Percentiles rank a stretch among this genome's conserved stretches.
phyloP scores from a whole-genome alignment of 2,888 invertebrate genomes.

The Neoaliturus tenellus region DNA sequence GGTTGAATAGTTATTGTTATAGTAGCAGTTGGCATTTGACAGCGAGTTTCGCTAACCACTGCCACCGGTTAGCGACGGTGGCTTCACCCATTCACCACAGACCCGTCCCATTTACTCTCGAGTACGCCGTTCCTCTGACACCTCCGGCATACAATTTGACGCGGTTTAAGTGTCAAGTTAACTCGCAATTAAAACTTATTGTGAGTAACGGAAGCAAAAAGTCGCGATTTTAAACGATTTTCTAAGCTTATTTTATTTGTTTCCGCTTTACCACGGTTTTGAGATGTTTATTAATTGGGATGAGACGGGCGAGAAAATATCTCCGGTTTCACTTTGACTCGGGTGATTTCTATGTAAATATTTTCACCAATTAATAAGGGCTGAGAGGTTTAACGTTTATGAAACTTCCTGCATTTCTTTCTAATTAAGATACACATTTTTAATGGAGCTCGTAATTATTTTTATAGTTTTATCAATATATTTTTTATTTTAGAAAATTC shows the following conservation, averaged over 20 bases:
- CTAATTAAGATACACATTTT: no score
- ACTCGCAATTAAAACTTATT: constrained; percentile 13
- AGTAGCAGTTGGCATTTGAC: constrained; percentile 34
- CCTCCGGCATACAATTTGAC: background rate
- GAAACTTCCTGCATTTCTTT: no score
- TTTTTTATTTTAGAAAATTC: no score
- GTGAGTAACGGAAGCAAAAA: background rate
- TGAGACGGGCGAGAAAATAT: background rate
- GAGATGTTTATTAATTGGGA: background rate
- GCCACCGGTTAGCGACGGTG: background rate
- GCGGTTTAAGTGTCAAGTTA: background rate
- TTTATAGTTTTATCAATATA: no score
- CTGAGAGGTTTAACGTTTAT: no score
- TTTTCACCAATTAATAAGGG: no score
- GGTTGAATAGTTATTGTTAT: constrained; percentile 17
- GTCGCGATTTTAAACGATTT: background rate
- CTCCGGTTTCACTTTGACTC: background rate
- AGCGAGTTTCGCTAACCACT: constrained; percentile 19
- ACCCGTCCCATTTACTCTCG: constrained; percentile 3
- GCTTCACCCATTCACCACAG: background rate
- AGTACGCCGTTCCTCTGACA: constrained; percentile 6
- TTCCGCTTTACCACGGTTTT: background rate
- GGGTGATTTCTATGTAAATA: background rate
- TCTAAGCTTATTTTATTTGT: constrained; percentile 1
- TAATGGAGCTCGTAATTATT: no score